Evolutionary conservation across 2,113 vertebrate genomes (phyloP).

Genomic region (Oncorhynchus mykiss): DNA sequence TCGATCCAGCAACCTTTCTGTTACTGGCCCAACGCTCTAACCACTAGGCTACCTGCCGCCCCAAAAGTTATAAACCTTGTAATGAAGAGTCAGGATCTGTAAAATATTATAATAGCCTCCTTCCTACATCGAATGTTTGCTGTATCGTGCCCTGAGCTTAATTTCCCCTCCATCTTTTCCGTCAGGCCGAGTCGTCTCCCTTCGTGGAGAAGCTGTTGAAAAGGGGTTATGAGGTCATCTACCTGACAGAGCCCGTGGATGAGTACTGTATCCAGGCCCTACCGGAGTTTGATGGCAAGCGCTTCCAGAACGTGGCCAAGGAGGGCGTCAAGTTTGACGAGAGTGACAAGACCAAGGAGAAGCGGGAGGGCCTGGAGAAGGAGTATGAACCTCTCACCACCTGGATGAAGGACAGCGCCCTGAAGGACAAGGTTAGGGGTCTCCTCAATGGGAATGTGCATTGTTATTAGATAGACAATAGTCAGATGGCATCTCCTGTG

Average conservation of each 20-base stretch:
- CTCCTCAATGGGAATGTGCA: background rate
- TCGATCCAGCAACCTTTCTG: too few relatives aligned
- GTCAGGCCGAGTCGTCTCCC: constrained; percentile 92
- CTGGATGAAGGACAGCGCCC: constrained; percentile 95
- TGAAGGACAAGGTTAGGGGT: constrained; percentile 88
- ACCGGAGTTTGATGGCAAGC: constrained; percentile 95
- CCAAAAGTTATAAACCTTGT: too few relatives aligned
- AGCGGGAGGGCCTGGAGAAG: constrained; percentile 88
- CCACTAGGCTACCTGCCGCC: too few relatives aligned
- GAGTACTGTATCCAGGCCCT: constrained; percentile 98
- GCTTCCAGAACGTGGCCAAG: constrained; percentile 98
- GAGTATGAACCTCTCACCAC: constrained; percentile 91
- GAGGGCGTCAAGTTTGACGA: constrained; percentile 97
- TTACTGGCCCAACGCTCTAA: too few relatives aligned
- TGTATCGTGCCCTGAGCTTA: background rate
- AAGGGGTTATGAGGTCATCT: constrained; percentile 98
- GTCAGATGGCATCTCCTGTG: background rate
- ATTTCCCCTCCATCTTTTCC: background rate
- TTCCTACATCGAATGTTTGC: background rate
- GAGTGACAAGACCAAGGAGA: constrained; percentile 92
- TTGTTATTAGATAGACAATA: background rate
- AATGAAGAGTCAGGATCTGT: too few relatives aligned
- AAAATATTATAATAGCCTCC: background rate
- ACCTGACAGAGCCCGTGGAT: constrained; percentile 95
- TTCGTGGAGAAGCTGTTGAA: constrained; percentile 95